phyloP scores from a whole-genome alignment of 2,888 invertebrate species.

The Sympetrum striolatum region DNA sequence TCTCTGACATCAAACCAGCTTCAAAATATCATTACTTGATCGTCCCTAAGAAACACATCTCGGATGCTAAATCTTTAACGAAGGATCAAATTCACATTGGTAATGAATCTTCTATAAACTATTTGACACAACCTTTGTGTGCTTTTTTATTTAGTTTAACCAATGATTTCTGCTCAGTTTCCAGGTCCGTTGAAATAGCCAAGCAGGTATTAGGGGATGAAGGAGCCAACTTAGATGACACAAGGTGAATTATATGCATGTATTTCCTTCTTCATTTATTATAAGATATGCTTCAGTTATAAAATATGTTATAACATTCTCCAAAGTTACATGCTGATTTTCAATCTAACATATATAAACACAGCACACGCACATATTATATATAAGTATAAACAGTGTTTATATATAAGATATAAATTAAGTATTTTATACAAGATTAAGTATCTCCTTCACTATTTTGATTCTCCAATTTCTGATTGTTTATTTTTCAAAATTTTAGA shows the following conservation, averaged over 20 bases:
- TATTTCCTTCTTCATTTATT: not conserved
- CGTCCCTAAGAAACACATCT: slow-evolving; percentile 78
- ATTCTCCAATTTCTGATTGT: slow-evolving; percentile 52
- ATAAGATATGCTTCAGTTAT: no score
- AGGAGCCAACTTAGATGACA: slow-evolving; percentile 56
- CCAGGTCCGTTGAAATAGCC: slow-evolving; percentile 57
- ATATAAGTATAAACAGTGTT: no score
- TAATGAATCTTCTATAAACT: slow-evolving; percentile 59
- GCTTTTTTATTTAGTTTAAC: not conserved
- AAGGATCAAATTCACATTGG: slow-evolving; percentile 72
- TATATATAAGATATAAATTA: no score
- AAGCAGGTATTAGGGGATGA: slow-evolving; percentile 63
- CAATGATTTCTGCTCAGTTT: not conserved
- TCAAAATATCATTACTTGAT: slow-evolving; percentile 80
- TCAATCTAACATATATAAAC: not conserved
- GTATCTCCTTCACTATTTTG: no score
- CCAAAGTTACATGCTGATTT: not conserved
- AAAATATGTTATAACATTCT: not conserved
- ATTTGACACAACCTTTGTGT: not conserved
- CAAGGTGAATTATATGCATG: slow-evolving; percentile 51
- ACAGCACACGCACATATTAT: no score
- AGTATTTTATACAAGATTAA: no score
- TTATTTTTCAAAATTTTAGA: slow-evolving; percentile 53
- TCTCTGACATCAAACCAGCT: slow-evolving; percentile 84
- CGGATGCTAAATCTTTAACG: slow-evolving; percentile 73